phyloP scores from a whole-genome alignment of 2,797 vertebrate species.

The Sandelia bainsii region DNA sequence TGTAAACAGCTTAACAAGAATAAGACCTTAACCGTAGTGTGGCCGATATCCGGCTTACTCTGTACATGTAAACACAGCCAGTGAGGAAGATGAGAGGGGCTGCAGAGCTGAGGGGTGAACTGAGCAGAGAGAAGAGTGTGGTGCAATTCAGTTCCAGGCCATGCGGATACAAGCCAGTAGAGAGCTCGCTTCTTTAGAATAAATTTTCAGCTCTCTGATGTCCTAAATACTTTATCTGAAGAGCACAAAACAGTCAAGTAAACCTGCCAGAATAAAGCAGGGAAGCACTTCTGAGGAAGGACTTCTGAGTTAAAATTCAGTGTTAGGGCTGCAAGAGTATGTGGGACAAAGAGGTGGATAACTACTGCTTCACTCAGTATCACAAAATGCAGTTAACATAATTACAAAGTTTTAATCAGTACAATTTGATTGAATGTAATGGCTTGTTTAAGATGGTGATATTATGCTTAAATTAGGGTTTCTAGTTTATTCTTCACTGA shows the following conservation, averaged over 20 bases:
- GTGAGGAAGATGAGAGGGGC: constrained; percentile 57
- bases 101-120: constrained; percentile 50
- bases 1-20: constrained; percentile 78
- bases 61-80: constrained; percentile 58
- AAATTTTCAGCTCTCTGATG: constrained; percentile 62
- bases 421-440: too few relatives aligned
- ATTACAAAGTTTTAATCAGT: too few relatives aligned
- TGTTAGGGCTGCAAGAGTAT: not conserved
- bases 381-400: not conserved
- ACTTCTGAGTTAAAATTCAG: constrained; percentile 2
- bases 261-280: constrained; percentile 36
- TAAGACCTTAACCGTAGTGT: constrained; percentile 66
- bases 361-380: not conserved
- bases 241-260: constrained; percentile 45
- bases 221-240: constrained; percentile 70
- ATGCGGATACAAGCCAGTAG: constrained; percentile 45
- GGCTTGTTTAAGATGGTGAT: too few relatives aligned
- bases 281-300: not conserved
- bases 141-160: constrained; percentile 51
- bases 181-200: constrained; percentile 61
- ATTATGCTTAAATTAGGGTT: too few relatives aligned
- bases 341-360: not conserved
- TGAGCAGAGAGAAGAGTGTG: constrained; percentile 43
- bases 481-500: too few relatives aligned
- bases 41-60: constrained; percentile 69